Evolutionary conservation across 2,797 vertebrate genomes (phyloP).

Genomic region (Channa striata): DNA sequence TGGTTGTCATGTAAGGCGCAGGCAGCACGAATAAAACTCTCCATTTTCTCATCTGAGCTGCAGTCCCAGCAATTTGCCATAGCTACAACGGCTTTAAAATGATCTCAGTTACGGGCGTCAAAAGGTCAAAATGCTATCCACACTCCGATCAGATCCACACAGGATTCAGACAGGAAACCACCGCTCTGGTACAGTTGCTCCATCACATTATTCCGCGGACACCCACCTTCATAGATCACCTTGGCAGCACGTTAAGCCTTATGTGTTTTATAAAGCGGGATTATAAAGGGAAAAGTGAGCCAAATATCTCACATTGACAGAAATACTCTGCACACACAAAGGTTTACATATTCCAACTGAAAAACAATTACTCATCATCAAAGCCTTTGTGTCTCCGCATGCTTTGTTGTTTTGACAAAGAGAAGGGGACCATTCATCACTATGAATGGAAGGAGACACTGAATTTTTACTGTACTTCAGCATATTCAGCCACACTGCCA

Average conservation of each 20-base stretch:
- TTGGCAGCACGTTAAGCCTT: conserved; percentile 56
- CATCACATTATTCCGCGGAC: conserved; percentile 36
- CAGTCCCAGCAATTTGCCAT: conserved; percentile 26
- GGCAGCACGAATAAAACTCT: conserved; percentile 13
- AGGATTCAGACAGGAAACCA: conserved; percentile 13
- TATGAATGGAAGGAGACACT: conserved; percentile 51
- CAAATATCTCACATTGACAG: conserved; percentile 66
- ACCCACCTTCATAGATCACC: conserved; percentile 54
- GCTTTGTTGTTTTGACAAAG: conserved; percentile 77
- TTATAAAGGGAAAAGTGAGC: conserved; percentile 58
- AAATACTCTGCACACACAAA: conserved; percentile 60
- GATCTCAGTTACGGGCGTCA: conserved; percentile 28
- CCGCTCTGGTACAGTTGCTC: conserved; percentile 9
- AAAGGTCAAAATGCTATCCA: conserved; percentile 42
- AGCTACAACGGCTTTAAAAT: conserved; percentile 11
- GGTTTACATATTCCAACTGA: conserved; percentile 61
- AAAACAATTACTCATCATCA: conserved; percentile 78
- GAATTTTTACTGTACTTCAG: conserved; percentile 49
- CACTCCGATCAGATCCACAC: conserved; percentile 28
- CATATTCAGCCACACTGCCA: conserved; percentile 45
- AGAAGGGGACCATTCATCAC: conserved; percentile 70
- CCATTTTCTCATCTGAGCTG: conserved; percentile 26
- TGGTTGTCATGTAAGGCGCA: conserved; percentile 45
- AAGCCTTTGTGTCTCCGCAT: conserved; percentile 64
- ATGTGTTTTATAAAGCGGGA: conserved; percentile 48